A percentile compares a stretch with the other conserved stretches of the same genome.
These are phyloP conservation scores for Eptatretus atami DNA, from an alignment of 2,797 vertebrate species.

Conservation along the genomic window DNA sequence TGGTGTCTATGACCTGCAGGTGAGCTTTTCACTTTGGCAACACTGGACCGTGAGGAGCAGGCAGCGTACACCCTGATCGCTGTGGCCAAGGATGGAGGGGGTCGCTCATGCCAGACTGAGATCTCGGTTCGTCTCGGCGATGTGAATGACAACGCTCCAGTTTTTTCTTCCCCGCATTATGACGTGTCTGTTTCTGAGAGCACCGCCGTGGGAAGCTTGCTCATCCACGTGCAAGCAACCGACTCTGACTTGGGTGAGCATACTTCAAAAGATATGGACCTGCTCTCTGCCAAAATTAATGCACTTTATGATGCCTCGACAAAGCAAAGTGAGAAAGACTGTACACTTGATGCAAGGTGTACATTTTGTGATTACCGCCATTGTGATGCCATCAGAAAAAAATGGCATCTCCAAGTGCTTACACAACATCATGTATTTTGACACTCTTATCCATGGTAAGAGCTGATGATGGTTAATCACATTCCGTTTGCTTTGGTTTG, in stretches of 20 bases:
- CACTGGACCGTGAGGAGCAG: constrained; percentile 44
- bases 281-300: not conserved
- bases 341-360: no score
- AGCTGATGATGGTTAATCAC: not conserved
- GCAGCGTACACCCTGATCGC: constrained; percentile 30
- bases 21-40: constrained; percentile 42
- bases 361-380: no score
- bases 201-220: constrained; percentile 41
- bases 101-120: constrained; percentile 39
- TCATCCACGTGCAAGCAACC: constrained; percentile 47
- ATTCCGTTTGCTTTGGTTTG: not conserved
- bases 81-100: constrained; percentile 54
- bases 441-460: no score
- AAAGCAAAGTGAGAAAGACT: not conserved
- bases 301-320: not conserved
- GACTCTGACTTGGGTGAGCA: constrained; percentile 42
- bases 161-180: constrained; percentile 41
- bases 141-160: constrained; percentile 57
- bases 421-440: no score
- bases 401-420: no score
- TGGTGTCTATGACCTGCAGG: constrained; percentile 17
- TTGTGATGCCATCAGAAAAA: no score
- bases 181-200: constrained; percentile 68
- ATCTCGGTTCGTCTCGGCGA: constrained; percentile 44
- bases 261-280: not conserved